A percentile compares a stretch with the other conserved stretches of the same genome.
phyloP scores from a whole-genome alignment of 1,140 invertebrate genomes.

The Mactra quadrangularis region DNA sequence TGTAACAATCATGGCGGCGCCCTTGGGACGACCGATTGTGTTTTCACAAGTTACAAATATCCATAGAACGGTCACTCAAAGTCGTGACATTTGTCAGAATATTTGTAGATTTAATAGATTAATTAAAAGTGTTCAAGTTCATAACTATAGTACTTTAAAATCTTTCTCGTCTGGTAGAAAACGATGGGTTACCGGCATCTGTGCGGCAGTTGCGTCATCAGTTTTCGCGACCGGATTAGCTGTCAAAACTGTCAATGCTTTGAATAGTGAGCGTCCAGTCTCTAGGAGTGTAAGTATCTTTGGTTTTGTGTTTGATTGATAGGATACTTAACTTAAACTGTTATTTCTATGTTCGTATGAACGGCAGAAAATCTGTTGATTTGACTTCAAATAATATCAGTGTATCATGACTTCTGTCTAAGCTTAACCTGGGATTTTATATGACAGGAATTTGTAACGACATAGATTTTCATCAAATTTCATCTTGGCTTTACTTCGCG shows the following conservation, averaged over 20 bases:
- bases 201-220: conserved; percentile 15
- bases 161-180: not conserved
- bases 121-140: not conserved
- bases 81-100: not conserved
- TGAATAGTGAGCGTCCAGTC: not conserved
- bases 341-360: too few relatives aligned
- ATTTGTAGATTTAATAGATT: not conserved
- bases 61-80: not conserved
- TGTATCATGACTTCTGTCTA: too few relatives aligned
- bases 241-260: not conserved
- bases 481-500: too few relatives aligned
- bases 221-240: conserved; percentile 32
- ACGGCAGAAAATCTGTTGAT: too few relatives aligned
- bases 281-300: conserved; percentile 33
- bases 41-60: not conserved
- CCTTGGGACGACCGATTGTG: conserved; percentile 33
- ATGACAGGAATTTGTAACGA: too few relatives aligned
- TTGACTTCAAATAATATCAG: too few relatives aligned
- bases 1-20: conserved; percentile 66
- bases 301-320: not conserved
- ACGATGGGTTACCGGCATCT: conserved; percentile 12
- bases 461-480: too few relatives aligned
- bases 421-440: too few relatives aligned
- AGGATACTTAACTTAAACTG: too few relatives aligned
- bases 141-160: not conserved